phyloP scores from a whole-genome alignment of 2,888 invertebrate genomes.

The Antheraea yamamai region DNA sequence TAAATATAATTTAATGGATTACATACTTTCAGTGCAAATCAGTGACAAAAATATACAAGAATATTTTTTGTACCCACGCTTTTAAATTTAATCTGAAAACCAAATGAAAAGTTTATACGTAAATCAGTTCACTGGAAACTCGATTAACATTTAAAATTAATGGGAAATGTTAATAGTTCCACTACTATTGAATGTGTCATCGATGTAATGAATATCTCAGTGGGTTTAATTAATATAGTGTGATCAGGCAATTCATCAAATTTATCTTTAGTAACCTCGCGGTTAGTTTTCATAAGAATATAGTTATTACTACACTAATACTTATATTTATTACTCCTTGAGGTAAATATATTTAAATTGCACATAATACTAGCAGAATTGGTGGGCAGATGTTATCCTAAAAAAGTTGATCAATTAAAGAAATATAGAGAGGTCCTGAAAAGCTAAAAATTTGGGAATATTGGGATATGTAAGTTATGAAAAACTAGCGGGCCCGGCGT shows the following conservation, averaged over 20 bases:
- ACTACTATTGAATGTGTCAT: neutral
- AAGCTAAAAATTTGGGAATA: no score
- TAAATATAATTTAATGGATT: neutral
- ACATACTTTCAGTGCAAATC: neutral
- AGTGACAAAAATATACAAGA: neutral
- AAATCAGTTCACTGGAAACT: neutral
- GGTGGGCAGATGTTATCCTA: no score
- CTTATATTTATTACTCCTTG: no score
- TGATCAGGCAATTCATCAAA: neutral
- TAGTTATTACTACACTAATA: no score
- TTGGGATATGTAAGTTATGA: no score
- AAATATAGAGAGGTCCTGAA: no score
- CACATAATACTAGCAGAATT: no score
- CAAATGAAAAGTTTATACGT: slow-evolving; percentile 4
- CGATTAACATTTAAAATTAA: slow-evolving; percentile 5
- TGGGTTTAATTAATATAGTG: neutral
- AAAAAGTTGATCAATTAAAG: no score
- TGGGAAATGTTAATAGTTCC: neutral
- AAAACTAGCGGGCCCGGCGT: no score
- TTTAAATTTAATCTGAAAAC: neutral
- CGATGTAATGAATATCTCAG: neutral
- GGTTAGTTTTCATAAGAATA: no score
- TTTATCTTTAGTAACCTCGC: neutral
- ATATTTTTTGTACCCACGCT: neutral
- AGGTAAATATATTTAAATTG: no score